These are phyloP conservation scores for Habropoda laboriosa DNA, from an alignment of 1,140 invertebrate genomes.

Conservation along the genomic window DNA sequence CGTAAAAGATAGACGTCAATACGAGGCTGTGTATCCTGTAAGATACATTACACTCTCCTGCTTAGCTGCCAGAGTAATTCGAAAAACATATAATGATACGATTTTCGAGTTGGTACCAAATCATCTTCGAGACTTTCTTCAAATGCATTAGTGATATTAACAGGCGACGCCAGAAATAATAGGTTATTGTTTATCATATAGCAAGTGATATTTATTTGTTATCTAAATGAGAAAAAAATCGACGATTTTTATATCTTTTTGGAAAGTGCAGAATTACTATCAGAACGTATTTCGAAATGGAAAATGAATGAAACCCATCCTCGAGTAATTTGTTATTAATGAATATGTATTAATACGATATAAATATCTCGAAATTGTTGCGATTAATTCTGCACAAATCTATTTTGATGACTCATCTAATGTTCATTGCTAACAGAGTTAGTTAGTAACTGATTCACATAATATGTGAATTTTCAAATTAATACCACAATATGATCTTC, in stretches of 20 bases:
- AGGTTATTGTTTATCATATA: background rate
- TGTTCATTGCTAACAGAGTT: background rate
- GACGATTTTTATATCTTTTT: slow-evolving; percentile 10
- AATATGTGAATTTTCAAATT: background rate
- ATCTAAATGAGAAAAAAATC: background rate
- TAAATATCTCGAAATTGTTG: background rate
- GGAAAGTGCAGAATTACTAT: slow-evolving; percentile 1
- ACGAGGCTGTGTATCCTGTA: slow-evolving; percentile 89
- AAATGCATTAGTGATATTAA: slow-evolving; percentile 79
- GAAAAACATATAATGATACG: slow-evolving; percentile 57
- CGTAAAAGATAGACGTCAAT: slow-evolving; percentile 84
- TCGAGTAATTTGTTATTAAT: slow-evolving; percentile 6
- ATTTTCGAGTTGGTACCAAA: slow-evolving; percentile 85
- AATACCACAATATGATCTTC: background rate
- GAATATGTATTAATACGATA: slow-evolving; percentile 8
- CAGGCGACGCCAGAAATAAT: background rate
- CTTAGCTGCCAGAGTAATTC: slow-evolving; percentile 89
- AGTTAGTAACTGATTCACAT: background rate
- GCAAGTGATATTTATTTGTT: slow-evolving; percentile 16
- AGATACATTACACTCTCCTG: slow-evolving; percentile 91
- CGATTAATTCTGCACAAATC: background rate
- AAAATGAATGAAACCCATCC: background rate
- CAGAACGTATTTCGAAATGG: background rate
- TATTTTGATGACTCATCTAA: background rate
- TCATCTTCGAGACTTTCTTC: slow-evolving; percentile 82